Base-by-base conservation (phyloP, 2,888 invertebrate genomes). In the Autographa pulchrina region DNA sequence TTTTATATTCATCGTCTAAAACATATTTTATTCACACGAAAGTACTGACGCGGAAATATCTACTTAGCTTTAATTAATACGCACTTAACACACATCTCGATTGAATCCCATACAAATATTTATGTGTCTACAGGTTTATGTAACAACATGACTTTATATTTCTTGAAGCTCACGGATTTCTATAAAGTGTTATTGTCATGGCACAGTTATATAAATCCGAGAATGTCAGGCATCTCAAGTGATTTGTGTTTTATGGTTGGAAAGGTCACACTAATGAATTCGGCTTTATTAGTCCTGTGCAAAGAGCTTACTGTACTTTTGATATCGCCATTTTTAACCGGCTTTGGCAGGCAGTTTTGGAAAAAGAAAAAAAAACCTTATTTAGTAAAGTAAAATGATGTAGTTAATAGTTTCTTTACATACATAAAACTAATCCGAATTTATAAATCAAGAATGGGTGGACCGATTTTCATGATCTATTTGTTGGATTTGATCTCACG, bases 121-220 rank as follows among this genome's bases (percentile, higher is more conserved):
- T 48, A 16, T 52, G 60, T 79, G 75, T 65, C 75, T 71, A 32
- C 65, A 70, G 14, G 14, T 62, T 62, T 62, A 25, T 62, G 68
- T 68, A 65, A 65, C 25, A 60, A 60, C 62, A 58, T 75, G 75
- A 79, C 68, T 75, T 79, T 70, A 63, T 35, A 65, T 43, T 68
- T 35, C 63, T 7, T 8, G 20, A 59, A 25, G 43, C 63, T 14
- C 14, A 31, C 32, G 20, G 56, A 79, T 79, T 70, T 77, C 75
- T 60, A 70, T 25, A 9, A 54, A 54, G 35, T 9, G 48, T 61
- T 32, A 66, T 66, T 67, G 48, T 74, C 48, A 16, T 67, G 9
- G 32, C 54, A 20, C 54, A 35, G 58, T 74, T 78, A 64, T 38
- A 59, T 64, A 54, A 63, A 62, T 16, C 43, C 20, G 25, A 31